A percentile compares a stretch with the other conserved stretches of the same genome.
Conservation (phyloP, 2,113 vertebrate genomes). For the Pampusana beccarii region DNA sequence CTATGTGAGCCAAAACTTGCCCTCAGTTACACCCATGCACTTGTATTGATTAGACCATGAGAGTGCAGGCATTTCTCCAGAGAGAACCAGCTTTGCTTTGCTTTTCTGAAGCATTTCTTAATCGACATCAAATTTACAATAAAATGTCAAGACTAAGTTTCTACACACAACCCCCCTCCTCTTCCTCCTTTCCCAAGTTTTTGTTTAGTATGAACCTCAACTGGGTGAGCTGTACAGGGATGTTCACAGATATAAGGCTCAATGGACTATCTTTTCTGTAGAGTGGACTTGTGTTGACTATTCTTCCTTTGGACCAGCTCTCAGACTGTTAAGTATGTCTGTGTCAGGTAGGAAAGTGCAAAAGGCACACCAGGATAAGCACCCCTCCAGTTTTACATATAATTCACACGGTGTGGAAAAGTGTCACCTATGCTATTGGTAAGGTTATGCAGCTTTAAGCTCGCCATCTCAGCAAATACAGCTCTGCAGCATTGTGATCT, state of each 20-base stretch:
- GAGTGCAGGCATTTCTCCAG: background rate
- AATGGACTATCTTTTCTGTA: background rate
- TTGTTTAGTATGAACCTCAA: background rate
- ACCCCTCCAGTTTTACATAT: background rate
- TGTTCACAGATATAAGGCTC: background rate
- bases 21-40: background rate
- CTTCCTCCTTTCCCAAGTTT: background rate
- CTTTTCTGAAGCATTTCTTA: background rate
- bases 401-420: background rate
- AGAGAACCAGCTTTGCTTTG: background rate
- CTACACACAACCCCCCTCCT: accelerated
- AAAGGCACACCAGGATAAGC: background rate
- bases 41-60: background rate
- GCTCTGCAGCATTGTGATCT: background rate
- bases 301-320: background rate
- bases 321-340: accelerated
- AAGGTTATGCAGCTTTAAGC: background rate
- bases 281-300: background rate
- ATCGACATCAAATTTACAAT: background rate
- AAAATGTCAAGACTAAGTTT: background rate
- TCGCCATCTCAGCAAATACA: background rate
- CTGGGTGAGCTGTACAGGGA: background rate
- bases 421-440: background rate
- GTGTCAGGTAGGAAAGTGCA: background rate
- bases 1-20: constrained; percentile 27